Evolutionary conservation across 2,888 invertebrate species (phyloP), one percentile per base, ranked within the genome.

Genomic region (Stenodema calcarata): DNA sequence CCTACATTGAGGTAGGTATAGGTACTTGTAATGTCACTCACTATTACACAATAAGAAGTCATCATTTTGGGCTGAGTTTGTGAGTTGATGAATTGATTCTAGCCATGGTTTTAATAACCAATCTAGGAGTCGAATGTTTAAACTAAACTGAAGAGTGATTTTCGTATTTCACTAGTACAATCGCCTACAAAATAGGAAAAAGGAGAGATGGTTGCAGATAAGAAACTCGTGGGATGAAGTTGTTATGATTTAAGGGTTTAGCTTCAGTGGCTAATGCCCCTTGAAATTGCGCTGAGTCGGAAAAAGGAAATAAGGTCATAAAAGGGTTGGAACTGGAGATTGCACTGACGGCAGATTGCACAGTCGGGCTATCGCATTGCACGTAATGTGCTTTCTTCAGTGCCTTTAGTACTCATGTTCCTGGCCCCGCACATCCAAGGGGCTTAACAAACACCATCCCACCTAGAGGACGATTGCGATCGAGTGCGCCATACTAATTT

Each of bases 271-370:
- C 75, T 86, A 86, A 86, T 79, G 86, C 78, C 86, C 86, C 86
- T 86, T 86, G 86, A 86, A 86, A 86, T 86, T 86, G 86, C 86
- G 69, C 30, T 44, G 79, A 28, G 54, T 35, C 44, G 62, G 41
- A 78, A 76, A 86, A 86, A 86, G 86, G 70, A 86, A 86, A 86
- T 86, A 69, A 78, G 79, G 79, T 86, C 79, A 79, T 86, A 84
- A 84, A 84, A 42, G 44, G 73, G 73, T 44, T 73, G 42, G 70
- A 54, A 47, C 42, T 30, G 44, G 70, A 78, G 78, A 85, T 54
- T 79, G 70, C 73, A 42, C 41, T 7, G 83, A 84, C 50, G 78
- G 86, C 70, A 84, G 47, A 73, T 73, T 84, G 84, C 84, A 84
- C 70, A 73, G 84, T 35, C 84, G 18, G 73, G 84, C 42, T 84